Evolutionary conservation across 2,888 invertebrate species (phyloP), one percentile per base, ranked within the genome.

Genomic region (Ennomos erosarius): DNA sequence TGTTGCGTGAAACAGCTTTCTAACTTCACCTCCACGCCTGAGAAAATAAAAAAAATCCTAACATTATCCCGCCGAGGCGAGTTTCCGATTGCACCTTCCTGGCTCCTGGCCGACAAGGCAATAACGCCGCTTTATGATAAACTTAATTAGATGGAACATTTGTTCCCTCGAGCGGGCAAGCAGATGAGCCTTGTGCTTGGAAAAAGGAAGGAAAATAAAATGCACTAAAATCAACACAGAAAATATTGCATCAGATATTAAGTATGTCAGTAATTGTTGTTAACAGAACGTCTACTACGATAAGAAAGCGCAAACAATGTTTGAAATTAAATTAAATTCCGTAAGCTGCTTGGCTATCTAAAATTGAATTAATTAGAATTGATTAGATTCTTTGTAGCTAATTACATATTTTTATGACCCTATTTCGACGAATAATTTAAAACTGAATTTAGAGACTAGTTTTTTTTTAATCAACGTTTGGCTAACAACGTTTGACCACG

Each of bases 141-240:
- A 89, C 85, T 88, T 90, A 90, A 90, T 90, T 90, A 89, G 88
- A 84, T 86, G 81, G 81, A 87, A 87, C 88, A 89, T 89, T 89
- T 81, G 81, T 84, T 90, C 90, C 88, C 90, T 65, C 74, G 87
- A 87, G 89, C 86, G 73, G 71, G 79, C 79, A 82, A 77, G 85
- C 84, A 84, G 85, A 87, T 87, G 83, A 86, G 86, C 79, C 75
- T 78, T 55, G 65, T 62, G 70, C 67, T 74, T 76, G 74, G 76
- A 82, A 77, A 78, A 38, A 51, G 11, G 9, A 26, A 33, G 45
- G 11, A 40, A 50, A 49, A 53, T 36, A 49, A 9, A n/a, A 55
- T 42, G 37, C 39, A 44, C 33, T 57, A 48, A 48, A 35, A 45
- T 45, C 13, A 10, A 49, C 35, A 36, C 46, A 36, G 10, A 35